Evolutionary conservation across 2,797 vertebrate species (phyloP).

Genomic region (Cryptoprocta ferox): DNA sequence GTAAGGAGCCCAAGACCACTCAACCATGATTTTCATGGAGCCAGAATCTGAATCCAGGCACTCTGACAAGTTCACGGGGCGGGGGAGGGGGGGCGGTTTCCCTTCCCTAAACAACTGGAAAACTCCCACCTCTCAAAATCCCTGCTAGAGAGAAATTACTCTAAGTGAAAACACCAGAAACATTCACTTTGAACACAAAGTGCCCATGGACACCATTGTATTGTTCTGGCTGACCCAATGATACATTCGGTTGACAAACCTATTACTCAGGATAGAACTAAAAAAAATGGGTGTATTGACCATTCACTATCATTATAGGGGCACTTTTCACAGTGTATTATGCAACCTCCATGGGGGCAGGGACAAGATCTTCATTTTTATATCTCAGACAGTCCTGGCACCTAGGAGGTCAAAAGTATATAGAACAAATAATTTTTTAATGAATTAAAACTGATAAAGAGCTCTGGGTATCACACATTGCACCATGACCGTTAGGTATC

Average conservation of each 20-base stretch:
- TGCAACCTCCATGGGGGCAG: background rate
- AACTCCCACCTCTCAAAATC: slow-evolving; percentile 39
- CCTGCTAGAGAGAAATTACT: slow-evolving; percentile 39
- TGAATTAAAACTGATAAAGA: slow-evolving; percentile 36
- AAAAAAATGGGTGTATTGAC: background rate
- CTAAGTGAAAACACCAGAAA: slow-evolving; percentile 34
- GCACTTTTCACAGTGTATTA: background rate
- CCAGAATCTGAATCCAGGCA: slow-evolving; percentile 41
- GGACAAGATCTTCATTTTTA: background rate
- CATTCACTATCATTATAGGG: background rate
- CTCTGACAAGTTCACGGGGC: background rate
- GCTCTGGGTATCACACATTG: background rate
- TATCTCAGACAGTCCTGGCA: background rate
- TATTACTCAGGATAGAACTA: background rate
- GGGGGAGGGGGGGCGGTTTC: background rate
- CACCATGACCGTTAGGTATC: background rate
- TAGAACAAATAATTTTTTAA: slow-evolving; percentile 1
- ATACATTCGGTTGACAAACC: background rate
- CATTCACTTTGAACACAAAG: background rate
- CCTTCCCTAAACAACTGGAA: background rate
- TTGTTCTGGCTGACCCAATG: background rate
- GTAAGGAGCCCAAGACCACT: background rate
- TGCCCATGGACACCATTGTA: background rate
- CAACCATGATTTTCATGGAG: background rate
- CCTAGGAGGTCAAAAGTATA: background rate